Evolutionary conservation across 2,888 invertebrate genomes (phyloP).

Genomic region (Drosophila eohydei): DNA sequence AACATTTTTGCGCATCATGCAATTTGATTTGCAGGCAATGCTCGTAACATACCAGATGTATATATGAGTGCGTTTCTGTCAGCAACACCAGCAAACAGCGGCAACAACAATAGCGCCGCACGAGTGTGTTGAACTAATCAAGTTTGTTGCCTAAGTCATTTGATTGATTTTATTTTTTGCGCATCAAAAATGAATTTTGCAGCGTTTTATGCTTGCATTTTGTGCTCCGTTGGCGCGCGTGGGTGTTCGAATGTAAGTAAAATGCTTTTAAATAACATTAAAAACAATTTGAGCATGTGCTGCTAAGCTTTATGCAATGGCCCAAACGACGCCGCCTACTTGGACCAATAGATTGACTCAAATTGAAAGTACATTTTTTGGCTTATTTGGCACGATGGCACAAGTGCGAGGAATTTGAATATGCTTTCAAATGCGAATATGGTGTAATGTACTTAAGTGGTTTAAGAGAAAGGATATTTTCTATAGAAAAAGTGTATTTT

Average conservation of each 20-base stretch:
- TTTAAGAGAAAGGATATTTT: background rate
- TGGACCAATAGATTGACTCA: conserved; percentile 7
- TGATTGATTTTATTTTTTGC: conserved; percentile 42
- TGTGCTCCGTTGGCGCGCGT: conserved; percentile 25
- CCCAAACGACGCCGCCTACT: conserved; percentile 33
- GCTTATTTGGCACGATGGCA: conserved; percentile 35
- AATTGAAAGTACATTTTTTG: conserved; percentile 45
- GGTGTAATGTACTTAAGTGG: background rate
- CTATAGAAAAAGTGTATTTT: no score
- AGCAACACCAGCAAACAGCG: conserved; percentile 18
- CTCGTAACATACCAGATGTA: conserved; percentile 38
- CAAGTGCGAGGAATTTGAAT: conserved; percentile 40
- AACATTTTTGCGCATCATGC: conserved; percentile 75
- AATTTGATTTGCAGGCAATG: conserved; percentile 68
- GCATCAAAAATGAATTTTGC: conserved; percentile 53
- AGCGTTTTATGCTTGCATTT: conserved; percentile 5
- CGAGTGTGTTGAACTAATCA: conserved; percentile 54
- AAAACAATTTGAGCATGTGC: conserved; percentile 46
- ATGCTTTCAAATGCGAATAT: conserved; percentile 13
- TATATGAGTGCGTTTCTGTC: conserved; percentile 47
- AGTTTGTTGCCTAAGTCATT: conserved; percentile 69
- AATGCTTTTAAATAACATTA: conserved; percentile 67
- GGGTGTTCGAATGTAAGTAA: conserved; percentile 55
- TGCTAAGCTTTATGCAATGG: conserved; percentile 59
- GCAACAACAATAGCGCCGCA: conserved; percentile 19